Evolutionary conservation across 2,113 vertebrate species (phyloP).

Genomic region (Hydrolagus affinis): DNA sequence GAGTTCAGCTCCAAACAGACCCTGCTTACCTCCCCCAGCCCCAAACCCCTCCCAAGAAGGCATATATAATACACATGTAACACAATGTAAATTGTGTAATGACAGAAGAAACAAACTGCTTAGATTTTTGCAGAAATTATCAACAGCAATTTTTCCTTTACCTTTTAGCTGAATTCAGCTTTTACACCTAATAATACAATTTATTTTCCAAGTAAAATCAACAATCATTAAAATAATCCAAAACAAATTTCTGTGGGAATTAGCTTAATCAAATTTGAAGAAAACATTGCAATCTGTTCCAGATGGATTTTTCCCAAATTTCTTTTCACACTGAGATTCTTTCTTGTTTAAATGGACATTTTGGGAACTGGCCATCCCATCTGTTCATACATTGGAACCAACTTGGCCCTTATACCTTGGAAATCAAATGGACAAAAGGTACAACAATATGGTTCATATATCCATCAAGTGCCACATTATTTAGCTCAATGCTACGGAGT

Average conservation of each 20-base stretch:
- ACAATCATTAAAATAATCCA: neutral
- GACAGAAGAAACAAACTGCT: neutral
- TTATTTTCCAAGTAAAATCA: neutral
- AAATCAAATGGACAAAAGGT: neutral
- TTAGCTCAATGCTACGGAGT: neutral
- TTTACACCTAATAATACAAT: neutral
- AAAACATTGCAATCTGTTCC: neutral
- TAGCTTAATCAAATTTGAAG: neutral
- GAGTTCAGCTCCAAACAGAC: no score
- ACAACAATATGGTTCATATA: neutral
- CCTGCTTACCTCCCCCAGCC: no score
- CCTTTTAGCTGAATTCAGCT: no score
- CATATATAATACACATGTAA: no score
- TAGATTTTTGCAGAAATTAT: neutral
- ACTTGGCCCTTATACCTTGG: neutral
- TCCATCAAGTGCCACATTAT: neutral
- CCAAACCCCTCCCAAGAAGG: no score
- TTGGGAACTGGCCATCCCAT: slow-evolving; percentile 22
- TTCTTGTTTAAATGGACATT: neutral
- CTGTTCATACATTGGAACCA: neutral
- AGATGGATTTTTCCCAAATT: neutral
- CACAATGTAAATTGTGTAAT: no score
- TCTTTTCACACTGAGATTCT: neutral
- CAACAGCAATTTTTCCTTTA: neutral
- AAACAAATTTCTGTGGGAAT: neutral